Base-by-base conservation (phyloP, 37 sponge, comb jelly and placozoan species). In the Lycopodina hypogea region DNA sequence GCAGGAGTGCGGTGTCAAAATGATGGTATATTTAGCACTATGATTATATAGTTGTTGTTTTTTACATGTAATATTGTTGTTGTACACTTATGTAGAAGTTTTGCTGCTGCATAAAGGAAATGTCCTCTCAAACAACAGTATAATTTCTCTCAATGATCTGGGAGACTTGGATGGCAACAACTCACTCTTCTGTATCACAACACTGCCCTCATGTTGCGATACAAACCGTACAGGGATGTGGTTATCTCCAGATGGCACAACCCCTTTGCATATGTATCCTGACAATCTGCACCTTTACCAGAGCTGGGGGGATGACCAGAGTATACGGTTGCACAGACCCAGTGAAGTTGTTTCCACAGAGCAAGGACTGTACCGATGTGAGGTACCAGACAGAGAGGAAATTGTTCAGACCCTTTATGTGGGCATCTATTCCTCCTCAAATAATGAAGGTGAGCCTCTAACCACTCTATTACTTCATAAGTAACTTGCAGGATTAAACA, bases 401-500 rank as follows among this genome's bases (percentile, higher is more conserved):
- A 41, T 70, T 38, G 41, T 48, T 41, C 42, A 70, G 48, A 41
- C 3, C 45, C 71, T 70, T 48, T 70, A 70, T 70, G 71, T 70
- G 29, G 71, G 71, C 3, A 40, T 70, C 48, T 70, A 70, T 24
- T 2, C 71, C 38, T 2, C 71, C 38, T 23, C 42, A 37, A 6
- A 11, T 3, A 38, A 70, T 1, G 45, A 45, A 65, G 66, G 66
- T 65, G 18, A 65, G 66, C 30, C 17, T 65, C 3, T 65, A 34
- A 30, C 35, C 8, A 65, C 8, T 32, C 2, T 11, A 6, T 23
- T 1, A 11, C 3, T 28, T 4, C 61, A 60, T 3, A 60, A 23
- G 61, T 29, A 4, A 12, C 61, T 15, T 17, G 12, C 6, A 60
- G 29, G 28, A 23, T 17, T 12, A 60, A 60, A 60, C 12, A 60